phyloP scores from a whole-genome alignment of 2,113 vertebrate species.

The Crotalus viridis region DNA sequence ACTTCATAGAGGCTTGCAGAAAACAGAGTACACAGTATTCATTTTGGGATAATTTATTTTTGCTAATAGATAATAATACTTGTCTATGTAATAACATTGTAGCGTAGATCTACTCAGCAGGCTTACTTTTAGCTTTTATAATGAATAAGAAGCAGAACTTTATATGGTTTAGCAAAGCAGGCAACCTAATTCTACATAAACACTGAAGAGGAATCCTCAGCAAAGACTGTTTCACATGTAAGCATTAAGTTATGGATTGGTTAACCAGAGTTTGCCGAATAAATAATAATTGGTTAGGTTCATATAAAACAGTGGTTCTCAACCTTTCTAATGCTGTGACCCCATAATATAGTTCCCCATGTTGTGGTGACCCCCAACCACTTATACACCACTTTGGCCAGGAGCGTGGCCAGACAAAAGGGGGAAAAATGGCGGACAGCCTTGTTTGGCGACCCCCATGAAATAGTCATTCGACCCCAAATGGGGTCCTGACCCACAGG shows the following conservation, averaged over 20 bases:
- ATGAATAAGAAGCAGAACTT: slow-evolving; percentile 2
- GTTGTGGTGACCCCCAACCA: too few relatives aligned
- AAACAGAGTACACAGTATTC: background rate
- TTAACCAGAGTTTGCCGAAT: background rate
- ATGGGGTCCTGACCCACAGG: too few relatives aligned
- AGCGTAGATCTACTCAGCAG: background rate
- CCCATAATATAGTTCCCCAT: too few relatives aligned
- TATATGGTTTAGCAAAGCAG: background rate
- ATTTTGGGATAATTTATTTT: background rate
- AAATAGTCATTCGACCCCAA: too few relatives aligned
- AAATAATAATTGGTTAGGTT: background rate
- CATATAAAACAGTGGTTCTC: background rate
- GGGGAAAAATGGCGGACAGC: too few relatives aligned
- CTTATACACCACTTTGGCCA: too few relatives aligned
- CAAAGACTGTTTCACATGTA: background rate
- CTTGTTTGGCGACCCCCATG: too few relatives aligned
- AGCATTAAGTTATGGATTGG: background rate
- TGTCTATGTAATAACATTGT: background rate
- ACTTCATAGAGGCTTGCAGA: background rate
- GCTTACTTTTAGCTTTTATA: background rate
- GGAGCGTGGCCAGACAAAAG: too few relatives aligned
- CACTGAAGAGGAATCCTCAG: background rate
- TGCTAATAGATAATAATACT: background rate
- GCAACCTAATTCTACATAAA: background rate
- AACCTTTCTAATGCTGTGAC: too few relatives aligned